Evolutionary conservation across 2,113 vertebrate species (phyloP).

Genomic region (Xiphias gladius): DNA sequence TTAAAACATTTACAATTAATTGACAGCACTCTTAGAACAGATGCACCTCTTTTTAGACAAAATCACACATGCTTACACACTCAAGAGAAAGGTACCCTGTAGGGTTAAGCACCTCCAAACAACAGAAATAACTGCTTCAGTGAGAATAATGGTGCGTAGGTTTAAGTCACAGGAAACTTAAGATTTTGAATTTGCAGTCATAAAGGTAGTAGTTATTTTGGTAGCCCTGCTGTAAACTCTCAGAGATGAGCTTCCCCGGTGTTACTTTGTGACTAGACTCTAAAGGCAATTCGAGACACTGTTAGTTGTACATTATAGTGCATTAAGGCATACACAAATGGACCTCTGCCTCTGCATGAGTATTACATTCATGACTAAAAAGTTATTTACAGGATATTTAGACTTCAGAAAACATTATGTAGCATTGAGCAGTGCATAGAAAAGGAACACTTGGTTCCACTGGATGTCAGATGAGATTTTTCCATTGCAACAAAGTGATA

Average conservation of each 20-base stretch:
- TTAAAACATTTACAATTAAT: neutral
- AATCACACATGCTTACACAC: neutral
- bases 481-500: neutral
- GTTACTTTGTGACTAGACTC: no score
- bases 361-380: neutral
- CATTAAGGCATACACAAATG: no score
- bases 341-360: neutral
- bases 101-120: constrained; percentile 4
- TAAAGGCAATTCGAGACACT: no score
- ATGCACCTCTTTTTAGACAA: neutral
- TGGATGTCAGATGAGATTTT: neutral
- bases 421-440: neutral
- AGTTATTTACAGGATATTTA: neutral
- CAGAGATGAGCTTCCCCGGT: neutral
- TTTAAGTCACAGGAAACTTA: neutral
- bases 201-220: no score
- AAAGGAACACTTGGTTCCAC: neutral
- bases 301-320: neutral
- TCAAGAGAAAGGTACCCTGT: neutral
- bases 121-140: neutral
- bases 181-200: neutral
- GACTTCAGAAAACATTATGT: no score
- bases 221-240: neutral
- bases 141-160: neutral
- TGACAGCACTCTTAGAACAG: neutral